Conservation (phyloP, 2,888 invertebrate genomes). For the Amphimallon solstitiale region DNA sequence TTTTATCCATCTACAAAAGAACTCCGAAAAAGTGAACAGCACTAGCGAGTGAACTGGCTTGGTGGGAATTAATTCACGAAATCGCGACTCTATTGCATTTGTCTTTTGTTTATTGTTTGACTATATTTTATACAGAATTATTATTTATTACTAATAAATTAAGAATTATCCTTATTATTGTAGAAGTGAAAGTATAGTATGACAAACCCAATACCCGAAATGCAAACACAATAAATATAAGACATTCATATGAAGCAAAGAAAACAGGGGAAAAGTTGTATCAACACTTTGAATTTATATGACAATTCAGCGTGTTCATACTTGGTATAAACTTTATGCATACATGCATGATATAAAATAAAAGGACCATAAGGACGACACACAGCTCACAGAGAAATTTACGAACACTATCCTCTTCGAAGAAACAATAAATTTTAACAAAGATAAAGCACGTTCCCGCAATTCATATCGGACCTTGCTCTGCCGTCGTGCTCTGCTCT, state of each 20-base stretch:
- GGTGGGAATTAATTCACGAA: too few relatives aligned
- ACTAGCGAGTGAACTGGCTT: too few relatives aligned
- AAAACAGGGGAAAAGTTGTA: not conserved
- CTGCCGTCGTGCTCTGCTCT: not conserved
- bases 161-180: too few relatives aligned
- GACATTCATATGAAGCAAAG: not conserved
- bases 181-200: too few relatives aligned
- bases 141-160: too few relatives aligned
- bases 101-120: too few relatives aligned
- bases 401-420: slow-evolving; percentile 40
- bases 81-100: too few relatives aligned
- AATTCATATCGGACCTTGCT: slow-evolving; percentile 18
- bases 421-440: slow-evolving; percentile 45
- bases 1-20: too few relatives aligned
- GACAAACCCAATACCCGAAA: too few relatives aligned
- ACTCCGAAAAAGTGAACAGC: too few relatives aligned
- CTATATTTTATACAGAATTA: too few relatives aligned
- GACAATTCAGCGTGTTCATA: not conserved
- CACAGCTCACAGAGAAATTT: slow-evolving; percentile 38
- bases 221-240: not conserved
- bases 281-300: not conserved
- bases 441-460: slow-evolving; percentile 45
- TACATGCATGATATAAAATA: slow-evolving; percentile 9
- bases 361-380: slow-evolving; percentile 14
- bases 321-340: slow-evolving; percentile 13